phyloP scores from a whole-genome alignment of 2,113 vertebrate species.

The Clarias gariepinus region DNA sequence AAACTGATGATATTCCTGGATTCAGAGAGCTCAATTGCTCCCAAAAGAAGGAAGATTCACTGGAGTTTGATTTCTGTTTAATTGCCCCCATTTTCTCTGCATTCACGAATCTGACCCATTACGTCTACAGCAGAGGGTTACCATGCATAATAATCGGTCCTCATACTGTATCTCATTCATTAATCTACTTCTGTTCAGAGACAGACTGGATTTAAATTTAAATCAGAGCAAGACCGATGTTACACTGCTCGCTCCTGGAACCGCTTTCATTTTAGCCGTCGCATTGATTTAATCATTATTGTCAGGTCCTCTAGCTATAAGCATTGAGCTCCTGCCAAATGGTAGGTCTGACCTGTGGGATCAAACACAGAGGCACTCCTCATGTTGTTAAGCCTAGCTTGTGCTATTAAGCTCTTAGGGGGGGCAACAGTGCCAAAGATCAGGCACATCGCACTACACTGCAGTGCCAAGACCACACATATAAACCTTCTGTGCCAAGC shows the following conservation, averaged over 20 bases:
- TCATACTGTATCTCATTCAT: background rate
- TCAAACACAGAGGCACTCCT: background rate
- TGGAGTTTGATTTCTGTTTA: background rate
- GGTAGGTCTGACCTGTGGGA: background rate
- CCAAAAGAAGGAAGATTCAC: background rate
- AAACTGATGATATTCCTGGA: background rate
- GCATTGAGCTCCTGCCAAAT: background rate
- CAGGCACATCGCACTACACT: background rate
- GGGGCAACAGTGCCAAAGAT: background rate
- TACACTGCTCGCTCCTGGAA: background rate
- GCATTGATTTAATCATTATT: background rate
- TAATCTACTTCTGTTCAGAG: background rate
- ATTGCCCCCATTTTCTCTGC: background rate
- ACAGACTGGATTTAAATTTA: background rate
- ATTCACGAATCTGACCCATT: background rate
- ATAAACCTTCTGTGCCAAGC: background rate
- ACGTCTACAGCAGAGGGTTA: background rate
- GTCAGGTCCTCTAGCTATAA: background rate
- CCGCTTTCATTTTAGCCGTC: background rate
- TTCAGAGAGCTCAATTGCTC: background rate
- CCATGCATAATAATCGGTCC: background rate
- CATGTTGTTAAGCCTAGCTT: background rate
- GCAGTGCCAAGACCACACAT: background rate
- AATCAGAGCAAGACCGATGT: background rate
- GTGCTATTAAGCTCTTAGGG: slow-evolving; percentile 4